A percentile compares a stretch with the other conserved stretches of the same genome.
Conservation (phyloP, 2,888 invertebrate species). For the Eupithecia inturbata region DNA sequence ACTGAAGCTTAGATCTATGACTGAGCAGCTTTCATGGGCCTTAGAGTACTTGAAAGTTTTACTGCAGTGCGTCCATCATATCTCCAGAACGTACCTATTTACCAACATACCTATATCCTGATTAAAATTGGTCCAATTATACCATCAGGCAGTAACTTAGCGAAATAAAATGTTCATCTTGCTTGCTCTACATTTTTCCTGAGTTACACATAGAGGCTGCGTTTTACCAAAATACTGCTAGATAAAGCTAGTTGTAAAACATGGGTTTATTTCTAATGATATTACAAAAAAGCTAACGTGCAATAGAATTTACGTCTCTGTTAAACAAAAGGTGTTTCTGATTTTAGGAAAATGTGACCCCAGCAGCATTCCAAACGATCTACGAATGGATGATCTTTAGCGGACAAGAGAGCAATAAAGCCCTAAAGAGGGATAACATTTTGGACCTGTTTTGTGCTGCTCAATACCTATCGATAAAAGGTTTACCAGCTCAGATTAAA, state of each 20-base stretch:
- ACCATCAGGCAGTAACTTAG: background rate
- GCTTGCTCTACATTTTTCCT: background rate
- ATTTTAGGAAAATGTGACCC: conserved; percentile 71
- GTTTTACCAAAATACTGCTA: background rate
- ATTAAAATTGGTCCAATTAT: too few species aligned
- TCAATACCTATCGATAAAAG: conserved; percentile 88
- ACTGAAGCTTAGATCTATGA: too few species aligned
- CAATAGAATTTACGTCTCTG: background rate
- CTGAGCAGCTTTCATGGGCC: too few species aligned
- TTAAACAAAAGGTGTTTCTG: background rate
- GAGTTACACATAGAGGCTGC: background rate
- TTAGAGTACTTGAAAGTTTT: background rate
- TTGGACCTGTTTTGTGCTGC: conserved; percentile 89
- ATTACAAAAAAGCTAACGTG: background rate
- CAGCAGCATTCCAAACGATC: conserved; percentile 87
- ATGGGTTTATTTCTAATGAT: background rate
- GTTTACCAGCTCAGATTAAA: conserved; percentile 51
- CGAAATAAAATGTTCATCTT: background rate
- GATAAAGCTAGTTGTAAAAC: background rate
- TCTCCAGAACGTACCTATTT: background rate
- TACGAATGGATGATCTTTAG: conserved; percentile 92
- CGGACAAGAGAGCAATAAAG: conserved; percentile 85
- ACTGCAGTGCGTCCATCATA: background rate
- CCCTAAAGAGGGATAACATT: conserved; percentile 87
- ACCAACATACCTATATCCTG: too few species aligned